Evolutionary conservation across 2,113 vertebrate species (phyloP).

Genomic region (Emydocephalus ijimae): DNA sequence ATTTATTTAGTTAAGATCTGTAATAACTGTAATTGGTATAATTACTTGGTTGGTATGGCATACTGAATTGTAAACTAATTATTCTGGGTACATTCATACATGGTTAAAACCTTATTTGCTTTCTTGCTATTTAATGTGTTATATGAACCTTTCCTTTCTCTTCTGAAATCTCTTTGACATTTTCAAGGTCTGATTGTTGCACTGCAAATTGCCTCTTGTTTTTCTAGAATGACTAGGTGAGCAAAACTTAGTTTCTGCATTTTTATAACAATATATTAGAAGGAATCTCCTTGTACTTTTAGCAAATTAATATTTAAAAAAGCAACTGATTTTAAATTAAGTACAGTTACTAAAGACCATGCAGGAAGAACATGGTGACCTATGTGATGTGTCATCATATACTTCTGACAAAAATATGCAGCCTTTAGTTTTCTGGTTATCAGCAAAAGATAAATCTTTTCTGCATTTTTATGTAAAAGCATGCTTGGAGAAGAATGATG

Average conservation of each 20-base stretch:
- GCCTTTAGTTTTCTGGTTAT: background rate
- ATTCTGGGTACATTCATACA: background rate
- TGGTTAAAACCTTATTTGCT: background rate
- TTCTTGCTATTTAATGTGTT: background rate
- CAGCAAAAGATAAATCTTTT: background rate
- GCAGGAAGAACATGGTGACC: background rate
- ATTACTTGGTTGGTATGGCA: background rate
- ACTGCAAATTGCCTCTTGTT: background rate
- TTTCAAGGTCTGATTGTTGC: background rate
- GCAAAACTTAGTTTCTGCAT: background rate
- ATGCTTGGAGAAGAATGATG: background rate
- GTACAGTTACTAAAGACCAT: background rate
- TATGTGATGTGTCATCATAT: background rate
- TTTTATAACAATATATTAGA: background rate
- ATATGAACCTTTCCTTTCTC: background rate
- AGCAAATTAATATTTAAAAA: background rate
- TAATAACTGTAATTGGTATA: background rate
- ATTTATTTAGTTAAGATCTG: background rate
- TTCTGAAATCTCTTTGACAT: background rate
- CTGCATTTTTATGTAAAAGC: background rate
- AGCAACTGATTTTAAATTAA: background rate
- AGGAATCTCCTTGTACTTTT: background rate
- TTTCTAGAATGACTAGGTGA: background rate
- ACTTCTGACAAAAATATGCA: background rate
- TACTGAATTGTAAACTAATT: background rate